A percentile compares a stretch with the other conserved stretches of the same genome.
phyloP scores from a whole-genome alignment of 2,113 vertebrate species.

The Sinocyclocheilus anophthalmus region DNA sequence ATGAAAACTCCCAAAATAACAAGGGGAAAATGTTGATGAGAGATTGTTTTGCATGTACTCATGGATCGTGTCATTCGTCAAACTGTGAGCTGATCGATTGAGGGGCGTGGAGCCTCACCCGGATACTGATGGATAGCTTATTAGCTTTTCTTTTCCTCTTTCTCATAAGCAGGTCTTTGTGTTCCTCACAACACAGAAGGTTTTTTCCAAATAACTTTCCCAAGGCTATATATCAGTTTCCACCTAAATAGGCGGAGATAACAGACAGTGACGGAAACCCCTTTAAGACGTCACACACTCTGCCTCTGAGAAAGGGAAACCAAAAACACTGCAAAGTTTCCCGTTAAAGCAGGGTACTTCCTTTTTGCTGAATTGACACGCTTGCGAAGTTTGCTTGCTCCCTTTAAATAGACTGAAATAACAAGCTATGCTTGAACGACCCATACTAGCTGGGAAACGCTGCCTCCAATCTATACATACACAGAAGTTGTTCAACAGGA shows the following conservation, averaged over 20 bases:
- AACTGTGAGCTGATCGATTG: no score
- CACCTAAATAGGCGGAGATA: conserved; percentile 27
- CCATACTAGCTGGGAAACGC: background rate
- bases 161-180: conserved; percentile 18
- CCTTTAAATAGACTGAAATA: conserved; percentile 44
- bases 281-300: conserved; percentile 37
- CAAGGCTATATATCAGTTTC: conserved; percentile 37
- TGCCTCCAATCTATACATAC: background rate
- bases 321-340: conserved; percentile 61
- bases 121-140: no score
- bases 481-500: background rate
- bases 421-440: background rate
- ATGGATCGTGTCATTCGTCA: no score
- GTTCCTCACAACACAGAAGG: background rate
- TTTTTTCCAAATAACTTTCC: conserved; percentile 43
- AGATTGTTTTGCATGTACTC: background rate
- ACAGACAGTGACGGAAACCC: conserved; percentile 61
- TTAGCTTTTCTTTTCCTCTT: conserved; percentile 19
- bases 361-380: conserved; percentile 55
- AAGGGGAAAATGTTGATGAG: background rate
- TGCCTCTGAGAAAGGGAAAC: conserved; percentile 66
- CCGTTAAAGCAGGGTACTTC: conserved; percentile 70
- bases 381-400: conserved; percentile 31
- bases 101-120: no score
- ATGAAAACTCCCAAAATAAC: conserved; percentile 20